Percentiles rank a stretch among this genome's conserved stretches.
phyloP scores from a whole-genome alignment of 2,888 invertebrate species.

The Germaria angustata region DNA sequence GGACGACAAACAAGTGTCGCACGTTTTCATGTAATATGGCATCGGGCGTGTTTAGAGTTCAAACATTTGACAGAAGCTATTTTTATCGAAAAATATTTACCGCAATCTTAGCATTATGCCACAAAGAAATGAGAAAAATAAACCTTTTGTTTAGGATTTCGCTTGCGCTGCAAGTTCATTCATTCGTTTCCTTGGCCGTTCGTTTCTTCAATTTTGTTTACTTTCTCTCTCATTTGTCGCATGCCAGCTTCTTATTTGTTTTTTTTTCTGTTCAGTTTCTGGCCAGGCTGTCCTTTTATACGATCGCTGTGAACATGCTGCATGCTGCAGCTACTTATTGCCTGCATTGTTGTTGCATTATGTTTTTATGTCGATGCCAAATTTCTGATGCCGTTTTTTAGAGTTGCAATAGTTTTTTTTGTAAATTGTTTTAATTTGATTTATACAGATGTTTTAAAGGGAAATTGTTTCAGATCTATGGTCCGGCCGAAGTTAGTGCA shows the following conservation, averaged over 20 bases:
- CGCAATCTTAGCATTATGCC: constrained; percentile 33
- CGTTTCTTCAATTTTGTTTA: constrained; percentile 35
- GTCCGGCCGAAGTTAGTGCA: not conserved
- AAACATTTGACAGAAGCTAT: constrained; percentile 61
- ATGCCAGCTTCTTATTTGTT: constrained; percentile 41
- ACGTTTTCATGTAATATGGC: constrained; percentile 56
- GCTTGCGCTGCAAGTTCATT: constrained; percentile 33
- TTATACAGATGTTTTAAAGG: not conserved
- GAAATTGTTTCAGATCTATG: not conserved
- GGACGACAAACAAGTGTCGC: constrained; percentile 58
- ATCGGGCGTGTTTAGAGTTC: constrained; percentile 61
- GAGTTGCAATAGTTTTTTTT: constrained; percentile 2
- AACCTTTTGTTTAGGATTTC: constrained; percentile 43
- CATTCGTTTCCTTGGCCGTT: not conserved
- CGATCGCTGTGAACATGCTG: constrained; percentile 21
- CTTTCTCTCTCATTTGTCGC: constrained; percentile 60
- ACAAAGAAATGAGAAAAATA: constrained; percentile 16
- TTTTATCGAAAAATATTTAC: constrained; percentile 49
- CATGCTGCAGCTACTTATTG: constrained; percentile 25
- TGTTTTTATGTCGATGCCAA: constrained; percentile 26
- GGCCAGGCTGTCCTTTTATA: constrained; percentile 18
- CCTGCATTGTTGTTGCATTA: not conserved
- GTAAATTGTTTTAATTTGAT: not conserved
- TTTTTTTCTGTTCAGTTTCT: constrained; percentile 24
- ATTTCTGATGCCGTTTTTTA: not conserved